Percentiles rank a stretch among this genome's conserved stretches.
Conservation (phyloP, 2,797 vertebrate genomes). For the Eulemur albifrons region DNA sequence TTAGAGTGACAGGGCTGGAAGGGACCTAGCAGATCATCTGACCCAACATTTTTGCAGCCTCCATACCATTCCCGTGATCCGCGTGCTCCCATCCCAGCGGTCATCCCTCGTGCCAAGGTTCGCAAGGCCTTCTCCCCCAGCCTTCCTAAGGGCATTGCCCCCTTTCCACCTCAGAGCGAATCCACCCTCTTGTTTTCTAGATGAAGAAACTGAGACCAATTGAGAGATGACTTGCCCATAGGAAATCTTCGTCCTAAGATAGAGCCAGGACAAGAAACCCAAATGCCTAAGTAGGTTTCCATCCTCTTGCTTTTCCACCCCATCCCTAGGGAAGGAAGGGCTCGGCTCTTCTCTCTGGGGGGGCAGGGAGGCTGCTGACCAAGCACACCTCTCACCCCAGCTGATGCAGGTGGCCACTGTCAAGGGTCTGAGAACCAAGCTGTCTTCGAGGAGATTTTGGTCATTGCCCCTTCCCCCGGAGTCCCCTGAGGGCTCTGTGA, state of each 20-base stretch:
- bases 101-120: neutral
- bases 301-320: neutral
- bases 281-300: neutral
- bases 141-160: neutral
- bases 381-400: neutral
- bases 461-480: neutral
- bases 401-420: neutral
- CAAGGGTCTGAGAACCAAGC: neutral
- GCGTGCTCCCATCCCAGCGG: neutral
- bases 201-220: neutral
- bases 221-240: neutral
- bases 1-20: constrained; percentile 17
- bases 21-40: neutral
- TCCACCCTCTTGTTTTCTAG: neutral
- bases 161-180: neutral
- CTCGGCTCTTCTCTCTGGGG: neutral
- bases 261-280: neutral
- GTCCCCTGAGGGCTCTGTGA: neutral
- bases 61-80: neutral
- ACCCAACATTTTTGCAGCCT: neutral
- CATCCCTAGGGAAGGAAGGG: neutral
- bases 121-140: neutral
- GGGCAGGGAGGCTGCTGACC: neutral
- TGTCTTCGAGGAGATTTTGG: neutral
- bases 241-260: neutral